Base-by-base conservation (phyloP, 2,113 vertebrate genomes). In the Oostethus manadensis region DNA sequence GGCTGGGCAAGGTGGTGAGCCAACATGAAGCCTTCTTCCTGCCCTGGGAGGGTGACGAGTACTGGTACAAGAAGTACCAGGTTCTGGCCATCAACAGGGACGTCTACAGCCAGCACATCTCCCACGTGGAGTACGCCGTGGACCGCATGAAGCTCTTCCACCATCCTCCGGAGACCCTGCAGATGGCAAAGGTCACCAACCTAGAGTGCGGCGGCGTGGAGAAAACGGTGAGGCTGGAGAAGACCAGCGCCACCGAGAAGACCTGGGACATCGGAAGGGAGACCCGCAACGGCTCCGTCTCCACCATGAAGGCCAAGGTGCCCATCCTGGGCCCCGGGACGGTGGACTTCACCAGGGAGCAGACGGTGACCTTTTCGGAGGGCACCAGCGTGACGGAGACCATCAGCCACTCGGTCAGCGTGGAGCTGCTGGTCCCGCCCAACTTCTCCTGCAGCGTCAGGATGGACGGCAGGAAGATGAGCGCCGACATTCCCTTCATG, bases 11-110 rank as follows among this genome's bases (percentile, higher is more conserved):
- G 64, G 89, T 54, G 51, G 51, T 54, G 17, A 54, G 29, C 33
- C 66, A 69, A 51, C 79, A 87, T 16, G 62, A 88, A 51, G 86
- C 89, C 16, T 91, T 91, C 79, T 91, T 91, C 67, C 82, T 91
- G 11, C 89, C 88, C 21, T 88, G 83, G 77, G 80, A 90, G 55
- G 89, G 90, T 0, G 72, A 89, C 2, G 89, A 90, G 69, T 89
- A 89, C 71, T 91, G 87, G 87, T 90, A 91, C 70, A 91, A 90
- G 77, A 38, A 1, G 0, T 91, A 91, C 67, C 86, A 90, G 44
- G 89, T 90, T 1, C 76, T 90, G 8, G 65, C 82, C 9, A 68
- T 91, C 65, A 87, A 88, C 72, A 68, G 68, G 11, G 85, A 86
- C 17, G 70, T 64, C 64, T 89, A 87, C 80, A 83, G 59, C 44